Conservation (phyloP, 2,888 invertebrate species). For the Drosophila emarginata region DNA sequence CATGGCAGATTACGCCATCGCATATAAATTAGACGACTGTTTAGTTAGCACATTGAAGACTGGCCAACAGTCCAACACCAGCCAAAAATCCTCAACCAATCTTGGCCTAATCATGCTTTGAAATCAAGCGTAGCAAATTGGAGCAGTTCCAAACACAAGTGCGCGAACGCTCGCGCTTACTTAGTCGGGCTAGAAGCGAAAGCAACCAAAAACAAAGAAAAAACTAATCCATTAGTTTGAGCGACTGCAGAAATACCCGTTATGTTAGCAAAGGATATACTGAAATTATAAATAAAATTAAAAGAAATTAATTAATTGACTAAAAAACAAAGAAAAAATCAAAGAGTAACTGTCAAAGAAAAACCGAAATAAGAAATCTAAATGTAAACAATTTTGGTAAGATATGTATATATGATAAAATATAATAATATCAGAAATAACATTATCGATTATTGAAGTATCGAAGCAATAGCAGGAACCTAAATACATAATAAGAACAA, state of each 20-base stretch:
- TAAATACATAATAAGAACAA: too few relatives aligned
- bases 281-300: background rate
- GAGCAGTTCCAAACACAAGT: constrained; percentile 62
- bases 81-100: constrained; percentile 40
- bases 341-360: too few relatives aligned
- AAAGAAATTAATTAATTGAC: background rate
- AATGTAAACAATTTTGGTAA: too few relatives aligned
- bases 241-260: constrained; percentile 10
- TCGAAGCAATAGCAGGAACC: too few relatives aligned
- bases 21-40: constrained; percentile 68
- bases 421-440: too few relatives aligned
- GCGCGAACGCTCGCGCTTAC: constrained; percentile 23
- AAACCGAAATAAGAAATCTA: too few relatives aligned
- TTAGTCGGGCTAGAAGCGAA: constrained; percentile 27
- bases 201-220: constrained; percentile 66
- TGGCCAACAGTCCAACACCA: constrained; percentile 19
- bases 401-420: too few relatives aligned
- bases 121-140: constrained; percentile 77
- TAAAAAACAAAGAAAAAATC: too few relatives aligned
- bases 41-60: constrained; percentile 44
- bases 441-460: too few relatives aligned
- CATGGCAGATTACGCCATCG: constrained; percentile 70
- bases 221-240: constrained; percentile 42
- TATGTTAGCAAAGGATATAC: background rate
- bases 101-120: constrained; percentile 68